These are phyloP conservation scores for Zele albiditarsus DNA, from an alignment of 2,888 invertebrate genomes.

Conservation along the genomic window DNA sequence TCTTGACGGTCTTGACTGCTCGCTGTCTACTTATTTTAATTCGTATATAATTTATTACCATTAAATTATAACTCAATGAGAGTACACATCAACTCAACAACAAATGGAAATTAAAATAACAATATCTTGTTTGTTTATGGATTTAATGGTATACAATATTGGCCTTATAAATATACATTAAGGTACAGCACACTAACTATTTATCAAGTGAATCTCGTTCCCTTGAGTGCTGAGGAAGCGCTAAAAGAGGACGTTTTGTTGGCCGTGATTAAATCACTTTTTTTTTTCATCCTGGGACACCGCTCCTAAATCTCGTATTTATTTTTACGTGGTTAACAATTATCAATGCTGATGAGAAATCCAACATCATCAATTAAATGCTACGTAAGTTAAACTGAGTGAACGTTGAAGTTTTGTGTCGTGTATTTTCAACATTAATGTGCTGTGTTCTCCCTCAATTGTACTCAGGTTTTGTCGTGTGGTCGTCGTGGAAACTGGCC, in stretches of 20 bases:
- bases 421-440: slow-evolving; percentile 2
- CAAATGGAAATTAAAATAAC: not conserved
- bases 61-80: slow-evolving; percentile 1
- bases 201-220: slow-evolving; percentile 10
- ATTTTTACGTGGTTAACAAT: not conserved
- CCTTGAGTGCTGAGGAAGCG: not conserved
- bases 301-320: not conserved
- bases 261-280: not conserved
- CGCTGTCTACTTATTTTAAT: slow-evolving; percentile 12
- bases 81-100: not conserved
- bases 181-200: not conserved
- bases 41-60: not conserved
- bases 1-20: slow-evolving; percentile 18
- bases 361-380: not conserved
- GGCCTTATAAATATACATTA: not conserved
- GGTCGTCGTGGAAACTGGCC: slow-evolving; percentile 32
- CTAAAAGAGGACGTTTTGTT: not conserved
- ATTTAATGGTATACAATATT: not conserved
- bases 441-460: slow-evolving; percentile 7
- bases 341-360: not conserved
- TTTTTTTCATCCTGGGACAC: slow-evolving; percentile 2
- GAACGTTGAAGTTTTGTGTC: not conserved
- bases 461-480: slow-evolving; percentile 21
- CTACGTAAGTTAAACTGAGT: slow-evolving; percentile 1
- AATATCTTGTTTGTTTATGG: not conserved